Conservation (phyloP, 2,888 invertebrate species). For the Abscondita cerata region DNA sequence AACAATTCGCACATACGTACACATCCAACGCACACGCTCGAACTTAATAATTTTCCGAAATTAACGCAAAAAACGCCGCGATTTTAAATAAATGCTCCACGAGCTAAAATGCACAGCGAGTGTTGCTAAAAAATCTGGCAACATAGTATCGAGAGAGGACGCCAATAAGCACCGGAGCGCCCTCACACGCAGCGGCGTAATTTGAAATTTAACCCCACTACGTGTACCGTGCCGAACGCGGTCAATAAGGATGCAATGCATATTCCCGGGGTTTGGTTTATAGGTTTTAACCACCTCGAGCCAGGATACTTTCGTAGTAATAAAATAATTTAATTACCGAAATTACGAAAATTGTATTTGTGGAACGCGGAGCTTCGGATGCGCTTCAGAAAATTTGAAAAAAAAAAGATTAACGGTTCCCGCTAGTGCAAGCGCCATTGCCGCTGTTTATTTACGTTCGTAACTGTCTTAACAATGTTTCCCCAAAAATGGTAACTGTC, state of each 20-base stretch:
- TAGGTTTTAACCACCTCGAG: slow-evolving; percentile 38
- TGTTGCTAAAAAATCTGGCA: slow-evolving; percentile 57
- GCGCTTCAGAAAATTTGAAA: too few relatives aligned
- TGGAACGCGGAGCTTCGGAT: too few relatives aligned
- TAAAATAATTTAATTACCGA: too few relatives aligned
- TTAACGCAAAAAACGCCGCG: slow-evolving; percentile 3
- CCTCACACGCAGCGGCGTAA: slow-evolving; percentile 57
- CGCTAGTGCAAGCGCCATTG: too few relatives aligned
- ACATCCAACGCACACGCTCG: background rate
- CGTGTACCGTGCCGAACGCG: slow-evolving; percentile 48
- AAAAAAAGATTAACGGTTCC: too few relatives aligned
- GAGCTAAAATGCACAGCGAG: slow-evolving; percentile 44
- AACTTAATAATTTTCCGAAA: background rate
- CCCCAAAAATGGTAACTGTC: too few relatives aligned
- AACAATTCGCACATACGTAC: background rate
- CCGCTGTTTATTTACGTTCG: too few relatives aligned
- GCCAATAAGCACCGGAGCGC: slow-evolving; percentile 57
- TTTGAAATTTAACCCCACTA: slow-evolving; percentile 42
- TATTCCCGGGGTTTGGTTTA: slow-evolving; percentile 54
- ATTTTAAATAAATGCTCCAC: slow-evolving; percentile 9
- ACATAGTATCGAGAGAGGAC: slow-evolving; percentile 58
- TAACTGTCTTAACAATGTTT: too few relatives aligned
- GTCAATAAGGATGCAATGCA: slow-evolving; percentile 57
- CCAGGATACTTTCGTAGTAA: slow-evolving; percentile 18
- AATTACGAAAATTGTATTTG: too few relatives aligned